A percentile compares a stretch with the other conserved stretches of the same genome.
phyloP scores from a whole-genome alignment of 1,140 invertebrate species.

The Sycophila sp. region DNA sequence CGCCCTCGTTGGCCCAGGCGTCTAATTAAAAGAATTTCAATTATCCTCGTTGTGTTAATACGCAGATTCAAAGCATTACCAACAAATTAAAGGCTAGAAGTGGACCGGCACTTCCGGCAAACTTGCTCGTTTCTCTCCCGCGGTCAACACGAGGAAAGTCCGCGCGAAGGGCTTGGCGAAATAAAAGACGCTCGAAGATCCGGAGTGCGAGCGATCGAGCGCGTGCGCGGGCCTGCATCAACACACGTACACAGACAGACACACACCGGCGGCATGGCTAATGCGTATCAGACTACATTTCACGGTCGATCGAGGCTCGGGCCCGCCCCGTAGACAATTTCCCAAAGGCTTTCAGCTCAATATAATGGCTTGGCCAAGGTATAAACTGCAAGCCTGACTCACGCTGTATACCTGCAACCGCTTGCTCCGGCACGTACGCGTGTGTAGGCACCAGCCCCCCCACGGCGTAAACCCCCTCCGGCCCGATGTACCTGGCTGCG shows the following conservation, averaged over 20 bases:
- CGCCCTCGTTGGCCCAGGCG: neutral
- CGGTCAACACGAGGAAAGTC: too few relatives aligned
- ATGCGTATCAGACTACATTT: slow-evolving; percentile 60
- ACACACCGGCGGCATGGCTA: too few relatives aligned
- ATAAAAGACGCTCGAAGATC: neutral
- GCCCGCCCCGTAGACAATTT: slow-evolving; percentile 54
- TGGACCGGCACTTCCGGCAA: neutral
- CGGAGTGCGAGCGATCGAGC: neutral
- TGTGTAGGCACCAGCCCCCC: too few relatives aligned
- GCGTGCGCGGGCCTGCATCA: neutral
- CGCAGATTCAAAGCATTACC: slow-evolving; percentile 18
- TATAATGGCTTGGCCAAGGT: slow-evolving; percentile 53
- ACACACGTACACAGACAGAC: too few relatives aligned
- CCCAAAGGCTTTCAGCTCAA: slow-evolving; percentile 55
- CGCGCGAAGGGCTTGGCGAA: neutral
- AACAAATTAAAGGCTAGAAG: slow-evolving; percentile 13
- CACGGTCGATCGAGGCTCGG: slow-evolving; percentile 54
- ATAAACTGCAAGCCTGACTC: slow-evolving; percentile 31
- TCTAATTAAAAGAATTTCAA: slow-evolving; percentile 36
- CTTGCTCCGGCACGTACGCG: neutral
- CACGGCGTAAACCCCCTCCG: neutral
- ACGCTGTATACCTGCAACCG: neutral
- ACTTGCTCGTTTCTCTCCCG: too few relatives aligned
- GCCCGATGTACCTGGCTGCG: neutral
- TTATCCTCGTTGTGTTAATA: slow-evolving; percentile 6